These are phyloP conservation scores for Epistrophella euchroma DNA, from an alignment of 2,888 invertebrate species.

Conservation along the genomic window DNA sequence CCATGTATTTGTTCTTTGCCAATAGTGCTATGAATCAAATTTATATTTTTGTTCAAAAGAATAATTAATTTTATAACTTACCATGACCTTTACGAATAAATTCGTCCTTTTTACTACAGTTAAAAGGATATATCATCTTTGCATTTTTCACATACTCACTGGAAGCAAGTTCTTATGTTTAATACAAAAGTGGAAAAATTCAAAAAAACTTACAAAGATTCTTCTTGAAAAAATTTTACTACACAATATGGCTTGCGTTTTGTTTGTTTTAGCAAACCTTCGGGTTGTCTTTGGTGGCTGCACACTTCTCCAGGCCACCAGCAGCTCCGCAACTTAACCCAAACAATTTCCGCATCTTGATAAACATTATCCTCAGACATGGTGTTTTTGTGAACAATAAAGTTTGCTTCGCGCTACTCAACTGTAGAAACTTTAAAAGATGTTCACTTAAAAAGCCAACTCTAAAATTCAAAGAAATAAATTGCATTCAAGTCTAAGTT, in stretches of 20 bases:
- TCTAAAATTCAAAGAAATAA: constrained; percentile 52
- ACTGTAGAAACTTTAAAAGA: constrained; percentile 27
- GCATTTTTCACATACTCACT: constrained; percentile 92
- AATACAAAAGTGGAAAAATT: not conserved
- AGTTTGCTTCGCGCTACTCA: constrained; percentile 4
- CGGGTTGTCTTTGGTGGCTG: constrained; percentile 87
- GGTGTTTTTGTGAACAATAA: constrained; percentile 9
- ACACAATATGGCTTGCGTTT: constrained; percentile 90
- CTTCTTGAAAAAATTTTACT: constrained; percentile 94
- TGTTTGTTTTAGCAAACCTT: constrained; percentile 86
- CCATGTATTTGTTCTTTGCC: constrained; percentile 88
- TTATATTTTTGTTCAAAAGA: not conserved
- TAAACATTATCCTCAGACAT: constrained; percentile 77
- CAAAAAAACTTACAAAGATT: constrained; percentile 88
- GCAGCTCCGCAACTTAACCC: constrained; percentile 91
- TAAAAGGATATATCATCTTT: constrained; percentile 90
- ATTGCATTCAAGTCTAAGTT: constrained; percentile 9
- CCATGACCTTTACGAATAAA: constrained; percentile 93
- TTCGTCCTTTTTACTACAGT: constrained; percentile 90
- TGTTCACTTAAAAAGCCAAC: constrained; percentile 42
- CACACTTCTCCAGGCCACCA: constrained; percentile 95
- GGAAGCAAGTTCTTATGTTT: constrained; percentile 82
- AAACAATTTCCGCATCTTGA: constrained; percentile 91
- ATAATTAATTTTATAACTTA: constrained; percentile 82
- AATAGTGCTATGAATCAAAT: constrained; percentile 69